These are phyloP conservation scores for Agrenia bidenticulata DNA, from an alignment of 2,888 invertebrate species.

Conservation along the genomic window DNA sequence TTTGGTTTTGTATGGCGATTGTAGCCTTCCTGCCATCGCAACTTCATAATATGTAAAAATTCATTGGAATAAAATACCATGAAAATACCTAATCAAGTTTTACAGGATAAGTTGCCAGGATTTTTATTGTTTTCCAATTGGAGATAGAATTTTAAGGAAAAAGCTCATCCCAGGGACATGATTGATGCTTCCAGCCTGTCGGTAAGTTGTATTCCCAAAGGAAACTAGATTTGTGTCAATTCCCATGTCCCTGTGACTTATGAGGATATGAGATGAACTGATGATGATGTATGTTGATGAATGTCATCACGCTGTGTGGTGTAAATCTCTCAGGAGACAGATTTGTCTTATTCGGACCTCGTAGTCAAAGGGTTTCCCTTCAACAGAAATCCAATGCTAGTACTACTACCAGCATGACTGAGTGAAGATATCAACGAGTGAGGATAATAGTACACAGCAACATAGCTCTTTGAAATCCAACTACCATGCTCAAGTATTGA, in stretches of 20 bases:
- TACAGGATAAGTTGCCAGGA: too few species aligned
- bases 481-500: neutral
- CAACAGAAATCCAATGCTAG: neutral
- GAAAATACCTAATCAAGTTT: too few species aligned
- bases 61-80: too few species aligned
- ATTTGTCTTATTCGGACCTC: constrained; percentile 7
- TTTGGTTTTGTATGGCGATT: too few species aligned
- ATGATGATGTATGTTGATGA: constrained; percentile 18
- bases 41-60: too few species aligned
- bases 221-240: constrained; percentile 3
- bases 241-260: neutral
- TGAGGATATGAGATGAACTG: constrained; percentile 2
- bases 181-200: neutral
- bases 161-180: neutral
- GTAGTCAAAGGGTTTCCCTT: constrained; percentile 12
- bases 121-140: too few species aligned
- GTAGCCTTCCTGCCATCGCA: too few species aligned
- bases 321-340: constrained; percentile 1
- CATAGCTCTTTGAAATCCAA: neutral
- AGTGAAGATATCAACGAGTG: neutral
- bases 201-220: constrained; percentile 12
- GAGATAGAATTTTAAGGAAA: too few species aligned
- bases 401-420: neutral
- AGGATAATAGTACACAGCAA: neutral
- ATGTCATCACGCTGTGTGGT: constrained; percentile 15